Percentiles rank a stretch among this genome's conserved stretches.
Evolutionary conservation across 2,888 invertebrate species (phyloP).

Genomic region (Scaptomyza cyrtandrae): DNA sequence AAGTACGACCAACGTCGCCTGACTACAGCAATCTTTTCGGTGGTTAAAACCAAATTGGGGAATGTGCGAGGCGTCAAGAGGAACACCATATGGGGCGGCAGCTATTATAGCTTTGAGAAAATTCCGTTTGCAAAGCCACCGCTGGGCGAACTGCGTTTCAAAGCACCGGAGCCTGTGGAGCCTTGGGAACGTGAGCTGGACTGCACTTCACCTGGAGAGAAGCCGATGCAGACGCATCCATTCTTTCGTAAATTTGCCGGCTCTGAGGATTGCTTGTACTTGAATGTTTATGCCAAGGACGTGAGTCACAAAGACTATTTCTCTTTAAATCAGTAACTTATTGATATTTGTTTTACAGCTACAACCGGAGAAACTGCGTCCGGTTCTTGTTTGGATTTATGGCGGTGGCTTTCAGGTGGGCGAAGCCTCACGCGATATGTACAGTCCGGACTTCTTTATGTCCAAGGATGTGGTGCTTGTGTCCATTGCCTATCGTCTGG

Average conservation of each 20-base stretch:
- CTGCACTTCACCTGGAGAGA: slow-evolving; percentile 82
- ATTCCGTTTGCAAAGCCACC: slow-evolving; percentile 84
- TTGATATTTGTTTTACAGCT: slow-evolving; percentile 54
- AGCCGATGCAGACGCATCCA: slow-evolving; percentile 82
- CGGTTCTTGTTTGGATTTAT: slow-evolving; percentile 85
- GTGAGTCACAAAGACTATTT: slow-evolving; percentile 61
- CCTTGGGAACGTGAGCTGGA: slow-evolving; percentile 85
- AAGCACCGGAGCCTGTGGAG: slow-evolving; percentile 84
- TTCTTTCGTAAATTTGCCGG: slow-evolving; percentile 83
- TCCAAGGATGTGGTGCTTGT: slow-evolving; percentile 85
- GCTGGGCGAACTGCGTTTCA: slow-evolving; percentile 80
- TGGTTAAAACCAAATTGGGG: slow-evolving; percentile 81
- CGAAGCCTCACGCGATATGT: slow-evolving; percentile 83
- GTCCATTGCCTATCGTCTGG: slow-evolving; percentile 85
- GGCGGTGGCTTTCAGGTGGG: slow-evolving; percentile 85
- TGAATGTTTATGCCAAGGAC: slow-evolving; percentile 85
- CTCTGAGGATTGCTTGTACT: slow-evolving; percentile 86
- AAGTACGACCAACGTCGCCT: slow-evolving; percentile 80
- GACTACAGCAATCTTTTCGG: slow-evolving; percentile 72
- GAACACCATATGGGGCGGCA: slow-evolving; percentile 80
- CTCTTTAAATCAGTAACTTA: not conserved
- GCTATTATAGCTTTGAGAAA: slow-evolving; percentile 82
- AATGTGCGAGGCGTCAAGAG: slow-evolving; percentile 82
- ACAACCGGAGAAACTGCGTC: slow-evolving; percentile 68
- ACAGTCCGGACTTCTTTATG: slow-evolving; percentile 85